Evolutionary conservation across 1,140 invertebrate genomes (phyloP), one percentile per base, ranked within the genome.

Genomic region (Hestina assimilis): DNA sequence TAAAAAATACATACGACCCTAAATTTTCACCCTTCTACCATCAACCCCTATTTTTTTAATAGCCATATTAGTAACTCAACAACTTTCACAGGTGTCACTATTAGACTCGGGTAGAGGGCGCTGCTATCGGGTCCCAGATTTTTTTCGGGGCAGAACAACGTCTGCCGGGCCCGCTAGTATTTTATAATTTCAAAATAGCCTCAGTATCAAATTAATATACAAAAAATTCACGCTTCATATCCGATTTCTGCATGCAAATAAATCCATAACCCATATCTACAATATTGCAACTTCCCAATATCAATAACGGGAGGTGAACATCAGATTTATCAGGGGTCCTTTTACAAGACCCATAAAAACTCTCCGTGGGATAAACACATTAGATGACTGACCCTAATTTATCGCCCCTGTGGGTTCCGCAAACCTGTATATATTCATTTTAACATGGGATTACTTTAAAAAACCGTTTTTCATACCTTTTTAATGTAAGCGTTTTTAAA

Each of bases 281-380:
- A n/a, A 35, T 35, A 35, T 7, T 14, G 12, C 4, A 35, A 35
- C 12, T 15, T 35, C 9, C 31, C 31, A 14, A 14, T 38, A 50
- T 50, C 47, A 38, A 50, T 50, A 17, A 28, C 14, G 20, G 31
- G 14, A 15, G 47, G 47, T 50, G 26, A 50, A 50, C 14, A 38
- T 12, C 46, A 55, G 14, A 55, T 46, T 55, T 55, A 79, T 79
- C 69, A 75, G 69, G 68, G 59, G 52, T 41, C 48, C 58, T 60
- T 66, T 67, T 75, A 79, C 69, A 72, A 52, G 51, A 45, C 26
- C 47, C 50, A 62, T 66, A 75, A 79, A 79, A 74, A 63, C 55
- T 70, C 70, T 56, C 73, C 14, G 38, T 53, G 68, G 71, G 56
- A 73, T 72, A 75, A 75, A 79, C 71, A 72, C 61, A 75, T 79